phyloP scores from a whole-genome alignment of 1,140 invertebrate genomes.

The Drosophila orena region DNA sequence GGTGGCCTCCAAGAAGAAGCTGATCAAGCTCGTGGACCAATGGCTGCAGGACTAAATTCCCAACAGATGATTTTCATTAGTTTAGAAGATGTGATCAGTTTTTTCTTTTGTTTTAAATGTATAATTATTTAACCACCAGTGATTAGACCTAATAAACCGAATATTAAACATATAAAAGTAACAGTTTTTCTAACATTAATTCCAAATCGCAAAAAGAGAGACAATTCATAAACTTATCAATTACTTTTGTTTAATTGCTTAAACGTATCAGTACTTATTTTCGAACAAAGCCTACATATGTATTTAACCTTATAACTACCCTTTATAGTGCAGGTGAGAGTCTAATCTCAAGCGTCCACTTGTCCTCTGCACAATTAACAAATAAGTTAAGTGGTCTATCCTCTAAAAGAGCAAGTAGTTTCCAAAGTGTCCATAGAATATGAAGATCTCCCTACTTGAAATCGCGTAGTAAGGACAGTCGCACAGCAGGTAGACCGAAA shows the following conservation, averaged over 20 bases:
- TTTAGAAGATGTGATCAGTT: neutral
- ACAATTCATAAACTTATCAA: no score
- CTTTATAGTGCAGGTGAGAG: no score
- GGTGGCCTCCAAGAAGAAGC: constrained; percentile 62
- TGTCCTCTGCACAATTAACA: constrained; percentile 21
- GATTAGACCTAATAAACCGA: constrained; percentile 18
- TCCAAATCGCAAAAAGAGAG: no score
- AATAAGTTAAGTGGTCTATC: neutral
- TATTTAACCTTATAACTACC: no score
- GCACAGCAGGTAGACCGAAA: no score
- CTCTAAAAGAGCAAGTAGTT: neutral
- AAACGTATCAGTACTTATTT: neutral
- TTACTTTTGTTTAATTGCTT: no score
- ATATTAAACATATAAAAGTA: neutral
- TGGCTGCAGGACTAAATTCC: constrained; percentile 49
- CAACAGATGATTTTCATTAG: neutral
- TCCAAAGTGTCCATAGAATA: neutral
- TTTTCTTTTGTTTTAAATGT: constrained; percentile 1
- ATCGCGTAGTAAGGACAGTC: neutral
- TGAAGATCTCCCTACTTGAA: constrained; percentile 3
- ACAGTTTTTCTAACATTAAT: neutral
- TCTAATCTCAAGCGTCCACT: constrained; percentile 8
- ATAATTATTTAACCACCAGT: neutral
- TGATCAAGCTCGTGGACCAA: constrained; percentile 57
- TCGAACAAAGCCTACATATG: neutral